phyloP scores from a whole-genome alignment of 2,888 invertebrate species.

The Trilocha varians region DNA sequence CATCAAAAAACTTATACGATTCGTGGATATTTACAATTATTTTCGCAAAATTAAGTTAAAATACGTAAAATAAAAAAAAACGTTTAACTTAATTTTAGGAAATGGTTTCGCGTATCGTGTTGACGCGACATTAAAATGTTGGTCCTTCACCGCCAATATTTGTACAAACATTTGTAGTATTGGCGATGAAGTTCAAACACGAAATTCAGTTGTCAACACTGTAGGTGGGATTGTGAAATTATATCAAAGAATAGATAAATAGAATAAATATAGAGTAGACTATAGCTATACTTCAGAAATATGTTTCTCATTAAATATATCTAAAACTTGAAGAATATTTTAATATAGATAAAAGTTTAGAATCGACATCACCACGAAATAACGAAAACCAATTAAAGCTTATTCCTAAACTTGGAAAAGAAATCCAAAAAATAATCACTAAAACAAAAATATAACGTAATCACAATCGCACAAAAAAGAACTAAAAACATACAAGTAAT shows the following conservation, averaged over 20 bases:
- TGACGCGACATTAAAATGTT: not conserved
- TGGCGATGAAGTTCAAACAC: no score
- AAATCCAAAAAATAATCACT: not conserved
- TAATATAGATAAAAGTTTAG: no score
- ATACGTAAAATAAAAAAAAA: not conserved
- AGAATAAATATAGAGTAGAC: not conserved
- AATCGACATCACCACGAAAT: not conserved
- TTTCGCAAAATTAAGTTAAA: not conserved
- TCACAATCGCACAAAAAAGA: not conserved
- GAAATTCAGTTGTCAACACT: no score
- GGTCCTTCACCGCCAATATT: not conserved
- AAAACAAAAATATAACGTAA: not conserved
- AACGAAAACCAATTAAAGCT: conserved; percentile 1
- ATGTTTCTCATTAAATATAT: no score
- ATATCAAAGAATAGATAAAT: not conserved
- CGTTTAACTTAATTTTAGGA: not conserved
- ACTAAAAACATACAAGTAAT: not conserved
- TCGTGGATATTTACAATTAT: not conserved
- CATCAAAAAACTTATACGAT: no score
- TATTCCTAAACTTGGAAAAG: conserved; percentile 2
- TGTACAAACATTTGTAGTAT: not conserved
- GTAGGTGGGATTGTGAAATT: not conserved
- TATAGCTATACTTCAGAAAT: no score
- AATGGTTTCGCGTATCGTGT: not conserved
- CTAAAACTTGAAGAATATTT: no score